Evolutionary conservation across 1,140 invertebrate species (phyloP).

Genomic region (Drosophila repletoides): DNA sequence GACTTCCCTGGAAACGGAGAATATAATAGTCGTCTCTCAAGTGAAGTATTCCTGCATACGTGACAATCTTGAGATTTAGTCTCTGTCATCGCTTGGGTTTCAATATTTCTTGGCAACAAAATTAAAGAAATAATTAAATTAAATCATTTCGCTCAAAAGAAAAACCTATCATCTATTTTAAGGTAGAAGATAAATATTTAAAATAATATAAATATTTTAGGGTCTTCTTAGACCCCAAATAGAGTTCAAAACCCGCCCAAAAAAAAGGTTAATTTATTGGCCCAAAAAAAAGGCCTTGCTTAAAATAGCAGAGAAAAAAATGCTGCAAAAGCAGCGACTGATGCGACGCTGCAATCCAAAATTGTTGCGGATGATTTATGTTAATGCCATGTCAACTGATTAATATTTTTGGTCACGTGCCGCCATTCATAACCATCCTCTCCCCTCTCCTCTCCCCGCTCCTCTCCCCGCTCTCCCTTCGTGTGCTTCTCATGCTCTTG

Average conservation of each 20-base stretch:
- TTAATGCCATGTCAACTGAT: conserved; percentile 79
- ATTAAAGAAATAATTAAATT: too few species aligned
- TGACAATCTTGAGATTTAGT: conserved; percentile 57
- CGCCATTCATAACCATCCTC: conserved; percentile 50
- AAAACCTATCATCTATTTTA: too few species aligned
- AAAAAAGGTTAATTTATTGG: too few species aligned
- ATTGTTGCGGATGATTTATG: conserved; percentile 78
- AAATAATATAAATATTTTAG: too few species aligned
- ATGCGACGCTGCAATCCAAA: conserved; percentile 48
- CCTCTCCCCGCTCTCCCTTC: too few species aligned
- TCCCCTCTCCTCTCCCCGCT: too few species aligned
- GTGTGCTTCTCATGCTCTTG: neutral
- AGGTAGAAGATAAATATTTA: too few species aligned
- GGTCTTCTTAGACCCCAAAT: too few species aligned
- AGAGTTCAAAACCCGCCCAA: too few species aligned
- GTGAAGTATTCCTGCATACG: conserved; percentile 52
- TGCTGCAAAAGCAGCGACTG: neutral
- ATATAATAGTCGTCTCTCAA: neutral
- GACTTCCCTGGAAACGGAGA: neutral
- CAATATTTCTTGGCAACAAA: too few species aligned
- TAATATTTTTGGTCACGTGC: conserved; percentile 80
- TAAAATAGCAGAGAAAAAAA: conserved; percentile 4
- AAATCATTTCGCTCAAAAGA: too few species aligned
- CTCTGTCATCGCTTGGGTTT: conserved; percentile 37
- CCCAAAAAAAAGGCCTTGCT: too few species aligned